Evolutionary conservation across 2,113 vertebrate genomes (phyloP), one percentile per base, ranked within the genome.

Genomic region (Notothenia coriiceps): DNA sequence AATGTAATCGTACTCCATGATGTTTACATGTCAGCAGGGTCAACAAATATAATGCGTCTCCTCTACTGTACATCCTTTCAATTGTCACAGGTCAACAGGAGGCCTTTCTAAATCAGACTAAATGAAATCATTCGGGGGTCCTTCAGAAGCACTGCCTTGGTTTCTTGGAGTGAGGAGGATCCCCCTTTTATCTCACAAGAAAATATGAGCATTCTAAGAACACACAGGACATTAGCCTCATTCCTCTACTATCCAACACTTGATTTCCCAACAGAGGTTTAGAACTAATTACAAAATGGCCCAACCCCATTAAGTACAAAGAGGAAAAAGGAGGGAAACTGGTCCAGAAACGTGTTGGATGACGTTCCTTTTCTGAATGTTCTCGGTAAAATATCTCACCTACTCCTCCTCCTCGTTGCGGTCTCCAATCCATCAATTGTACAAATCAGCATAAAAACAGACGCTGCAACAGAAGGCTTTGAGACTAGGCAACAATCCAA

Each of bases 1-100:
- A 92, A 87, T 87, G 87, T 73, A 89, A 94, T 88, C 70, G 74
- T 40, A 82, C 86, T 49, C 83, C 83, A 69, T 91, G 87, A 83
- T 85, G 81, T 91, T 89, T 92, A 88, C 85, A 90, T 75, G 82
- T 86, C 83, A 87, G 74, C 35, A 7, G 69, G 88, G 88, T 86
- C 80, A 86, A 51, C 72, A 82, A 73, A 70, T 14, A 62, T 22
- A 49, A 44, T 74, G 55, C 22, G 61, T 29, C 54, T 50, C 33
- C 35, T 25, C 66, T 13, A 43, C 43, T 13, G 60, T 6, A 69
- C 65, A 55, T 67, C 80, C 73, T 82, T 87, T 33, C 67, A 82
- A 61, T 79, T 89, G 65, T 71, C 66, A 0, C 54, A 77, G 85
- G 89, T 88, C 80, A 70, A 70, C 10, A 2, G n/a, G 65, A 66